phyloP scores from a whole-genome alignment of 2,888 invertebrate genomes.

The Drosophila kanekoi region DNA sequence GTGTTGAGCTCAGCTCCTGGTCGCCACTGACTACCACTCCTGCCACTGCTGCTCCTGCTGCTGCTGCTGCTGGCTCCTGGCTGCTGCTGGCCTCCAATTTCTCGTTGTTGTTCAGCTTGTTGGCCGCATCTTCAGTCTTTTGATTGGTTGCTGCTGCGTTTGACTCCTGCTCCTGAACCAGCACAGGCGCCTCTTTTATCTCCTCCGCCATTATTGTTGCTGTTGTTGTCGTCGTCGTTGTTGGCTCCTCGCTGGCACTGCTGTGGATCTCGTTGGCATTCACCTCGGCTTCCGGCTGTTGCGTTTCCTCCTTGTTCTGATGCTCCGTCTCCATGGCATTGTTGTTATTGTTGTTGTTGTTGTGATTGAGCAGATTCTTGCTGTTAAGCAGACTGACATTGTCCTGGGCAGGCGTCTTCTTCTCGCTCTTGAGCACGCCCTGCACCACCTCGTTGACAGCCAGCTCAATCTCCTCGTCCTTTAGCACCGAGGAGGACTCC shows the following conservation, averaged over 20 bases:
- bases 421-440: slow-evolving; percentile 85
- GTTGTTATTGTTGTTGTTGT: slow-evolving; percentile 75
- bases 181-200: slow-evolving; percentile 4
- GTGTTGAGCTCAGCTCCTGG: slow-evolving; percentile 66
- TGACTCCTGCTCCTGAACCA: slow-evolving; percentile 9
- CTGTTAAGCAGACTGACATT: slow-evolving; percentile 80
- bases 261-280: slow-evolving; percentile 71
- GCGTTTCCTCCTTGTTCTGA: slow-evolving; percentile 1
- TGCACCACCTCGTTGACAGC: slow-evolving; percentile 86
- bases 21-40: slow-evolving; percentile 26
- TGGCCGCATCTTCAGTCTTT: slow-evolving; percentile 84
- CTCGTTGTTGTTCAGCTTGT: slow-evolving; percentile 78
- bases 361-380: slow-evolving; percentile 82
- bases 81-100: slow-evolving; percentile 69
- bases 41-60: slow-evolving; percentile 53
- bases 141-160: slow-evolving; percentile 79
- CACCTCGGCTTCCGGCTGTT: slow-evolving; percentile 44
- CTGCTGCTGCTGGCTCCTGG: slow-evolving; percentile 35
- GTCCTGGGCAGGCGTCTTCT: slow-evolving; percentile 68
- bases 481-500: slow-evolving; percentile 85
- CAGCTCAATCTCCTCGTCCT: slow-evolving; percentile 86
- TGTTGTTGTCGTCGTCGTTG: slow-evolving; percentile 4
- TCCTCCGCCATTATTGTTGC: slow-evolving; percentile 8
- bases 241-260: slow-evolving; percentile 12
- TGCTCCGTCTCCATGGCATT: slow-evolving; percentile 44